Evolutionary conservation across 2,797 vertebrate genomes (phyloP).

Genomic region (Sebastes matsubarae): DNA sequence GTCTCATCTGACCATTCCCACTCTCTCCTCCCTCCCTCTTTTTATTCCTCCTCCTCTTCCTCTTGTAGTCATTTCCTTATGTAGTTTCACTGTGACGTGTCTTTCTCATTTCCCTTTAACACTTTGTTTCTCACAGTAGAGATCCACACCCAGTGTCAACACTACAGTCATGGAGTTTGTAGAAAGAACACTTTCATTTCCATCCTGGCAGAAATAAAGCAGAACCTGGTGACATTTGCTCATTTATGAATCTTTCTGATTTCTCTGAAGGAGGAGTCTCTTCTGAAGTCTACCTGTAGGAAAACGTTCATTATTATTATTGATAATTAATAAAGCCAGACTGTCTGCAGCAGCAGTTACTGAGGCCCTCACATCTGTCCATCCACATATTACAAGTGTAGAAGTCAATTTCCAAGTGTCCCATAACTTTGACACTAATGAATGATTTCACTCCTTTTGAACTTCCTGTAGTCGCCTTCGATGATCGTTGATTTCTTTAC

Average conservation of each 20-base stretch:
- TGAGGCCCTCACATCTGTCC: no score
- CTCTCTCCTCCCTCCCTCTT: neutral
- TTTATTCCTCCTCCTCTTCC: neutral
- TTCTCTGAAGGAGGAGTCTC: no score
- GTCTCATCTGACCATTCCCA: neutral
- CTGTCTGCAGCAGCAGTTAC: no score
- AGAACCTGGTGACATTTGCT: neutral
- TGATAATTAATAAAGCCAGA: no score
- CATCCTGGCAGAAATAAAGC: neutral
- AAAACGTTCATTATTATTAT: no score
- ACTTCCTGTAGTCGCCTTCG: no score
- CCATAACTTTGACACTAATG: no score
- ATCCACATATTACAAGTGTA: no score
- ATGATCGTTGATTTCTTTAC: neutral
- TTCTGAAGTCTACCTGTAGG: no score
- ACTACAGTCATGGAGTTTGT: neutral
- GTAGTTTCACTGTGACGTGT: neutral
- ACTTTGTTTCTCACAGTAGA: neutral
- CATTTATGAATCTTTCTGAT: no score
- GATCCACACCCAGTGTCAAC: neutral
- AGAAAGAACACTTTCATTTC: neutral
- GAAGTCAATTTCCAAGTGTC: no score
- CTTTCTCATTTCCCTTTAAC: neutral
- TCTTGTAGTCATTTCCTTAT: neutral
- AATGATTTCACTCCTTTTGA: no score